These are phyloP conservation scores for Oryzaephilus surinamensis DNA, from an alignment of 1,140 invertebrate genomes.

Conservation along the genomic window DNA sequence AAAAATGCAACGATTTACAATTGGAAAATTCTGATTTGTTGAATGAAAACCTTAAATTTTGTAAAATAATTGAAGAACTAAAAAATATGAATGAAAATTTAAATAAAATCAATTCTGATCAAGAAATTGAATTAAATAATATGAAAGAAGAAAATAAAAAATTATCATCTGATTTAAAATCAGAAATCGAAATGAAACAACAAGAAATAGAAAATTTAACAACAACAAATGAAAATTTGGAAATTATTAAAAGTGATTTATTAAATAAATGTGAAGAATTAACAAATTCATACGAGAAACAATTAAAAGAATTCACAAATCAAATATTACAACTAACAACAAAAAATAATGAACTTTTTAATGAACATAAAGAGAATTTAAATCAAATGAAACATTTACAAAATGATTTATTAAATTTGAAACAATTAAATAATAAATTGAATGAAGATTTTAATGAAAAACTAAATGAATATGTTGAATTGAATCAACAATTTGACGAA, in stretches of 20 bases:
- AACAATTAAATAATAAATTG: conserved; percentile 10
- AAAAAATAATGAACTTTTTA: no score
- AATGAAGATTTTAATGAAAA: conserved; percentile 10
- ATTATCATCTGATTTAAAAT: not conserved
- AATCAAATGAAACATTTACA: no score
- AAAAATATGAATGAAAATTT: no score
- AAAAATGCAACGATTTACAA: no score
- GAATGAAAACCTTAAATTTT: not conserved
- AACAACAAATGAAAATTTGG: conserved; percentile 1
- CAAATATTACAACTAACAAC: no score
- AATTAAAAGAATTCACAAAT: no score
- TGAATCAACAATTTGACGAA: conserved; percentile 5
- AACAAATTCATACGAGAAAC: no score
- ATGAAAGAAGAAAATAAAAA: conserved; percentile 1
- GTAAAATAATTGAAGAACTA: not conserved
- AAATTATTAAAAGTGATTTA: no score
- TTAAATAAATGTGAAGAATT: no score
- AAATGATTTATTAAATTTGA: no score
- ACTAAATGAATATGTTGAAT: conserved; percentile 7
- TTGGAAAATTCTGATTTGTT: conserved; percentile 2
- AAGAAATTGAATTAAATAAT: not conserved
- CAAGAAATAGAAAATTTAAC: conserved; percentile 1
- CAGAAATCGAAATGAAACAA: conserved; percentile 3
- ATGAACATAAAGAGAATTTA: no score
- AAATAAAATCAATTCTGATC: conserved; percentile 1